Base-by-base conservation (phyloP, 2,797 vertebrate genomes). In the Silurus aristotelis region DNA sequence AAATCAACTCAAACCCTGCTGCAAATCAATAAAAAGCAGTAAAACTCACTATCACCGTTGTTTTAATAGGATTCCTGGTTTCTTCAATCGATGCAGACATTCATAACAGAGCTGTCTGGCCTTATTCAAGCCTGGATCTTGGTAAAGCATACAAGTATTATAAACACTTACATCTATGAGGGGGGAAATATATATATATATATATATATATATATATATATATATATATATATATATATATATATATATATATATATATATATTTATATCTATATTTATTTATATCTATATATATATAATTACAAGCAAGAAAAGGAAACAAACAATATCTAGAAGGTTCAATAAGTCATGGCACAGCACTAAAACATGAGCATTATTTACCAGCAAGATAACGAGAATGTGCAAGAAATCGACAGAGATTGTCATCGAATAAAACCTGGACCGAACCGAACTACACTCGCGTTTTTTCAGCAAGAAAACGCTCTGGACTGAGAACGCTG, bases 401-500 rank as follows among this genome's bases (percentile, higher is more conserved):
- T 93, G 93, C 92, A 92, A 89, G 87, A 90, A 56, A 73, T 80
- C 82, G 67, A 81, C 90, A 89, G 79, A 87, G 92, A 94, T 92
- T 92, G 92, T 91, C 92, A 92, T 93, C 92, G 92, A 92, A 63
- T 84, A 79, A 84, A 83, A 79, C n/a, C 83, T 91, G 91, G 87
- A 92, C 87, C 80, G 48, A 77, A 27, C 25, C 64, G 43, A 46
- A 75, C 27, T 75, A 48, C 55, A 76, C 56, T 80, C 2, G 80
- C 56, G 85, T 81, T 46, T 27, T 25, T 84, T 48, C 22, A 8
- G 48, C 68, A 77, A 60, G 48, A 58, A 85, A 66, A 68, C 19
- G 0, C 46, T 67, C 25, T 48, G 7, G 22, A 63, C 56, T 38
- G 9, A 10, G 38, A 61, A n/a, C 77, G 38, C 20, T 14, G 20